Evolutionary conservation across 2,888 invertebrate genomes (phyloP), one percentile per base, ranked within the genome.

Genomic region (Nephrocerus scutellatus): DNA sequence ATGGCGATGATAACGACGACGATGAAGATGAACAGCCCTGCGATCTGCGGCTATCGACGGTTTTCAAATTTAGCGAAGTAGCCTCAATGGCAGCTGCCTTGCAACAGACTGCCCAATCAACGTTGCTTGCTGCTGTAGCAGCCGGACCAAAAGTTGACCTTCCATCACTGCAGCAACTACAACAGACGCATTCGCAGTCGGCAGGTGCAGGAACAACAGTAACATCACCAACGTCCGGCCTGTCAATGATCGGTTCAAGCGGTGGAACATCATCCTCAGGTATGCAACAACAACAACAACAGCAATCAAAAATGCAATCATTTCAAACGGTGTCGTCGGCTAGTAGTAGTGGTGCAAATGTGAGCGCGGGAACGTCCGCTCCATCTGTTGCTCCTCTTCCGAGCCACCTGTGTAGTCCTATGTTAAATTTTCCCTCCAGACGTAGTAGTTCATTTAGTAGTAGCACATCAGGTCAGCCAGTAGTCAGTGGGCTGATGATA

Each of bases 21-120:
- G 47, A 50, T 30, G 56, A 54, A 38, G 55, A 58, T 45, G 62
- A 59, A 43, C 42, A 69, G 43, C 69, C 68, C 9, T 68, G 62
- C 49, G 68, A 69, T 56, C 51, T 69, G 44, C 57, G 68, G 26
- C 51, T 63, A 19, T 51, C 50, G 39, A 53, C 53, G 47, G 55
- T 46, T 46, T 47, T 48, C 13, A 53, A 50, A 24, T 55, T 64
- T 41, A 60, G 53, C 32, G 53, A 59, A 46, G 39, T 64, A 34
- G 59, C 57, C 14, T 53, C 60, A 36, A 57, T 59, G 42, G 57
- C 53, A n/a, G n/a, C n/a, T n/a, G n/a, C n/a, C n/a, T 39, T 60
- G 39, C 54, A 55, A 10, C 52, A 53, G 40, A 53, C 60, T 23
- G 54, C 50, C 6, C 20, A 37, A 20, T 31, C 43, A 9, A 28